Percentiles rank a stretch among this genome's conserved stretches.
These are phyloP conservation scores for Butorides virescens DNA, from an alignment of 2,113 vertebrate genomes.

Conservation along the genomic window DNA sequence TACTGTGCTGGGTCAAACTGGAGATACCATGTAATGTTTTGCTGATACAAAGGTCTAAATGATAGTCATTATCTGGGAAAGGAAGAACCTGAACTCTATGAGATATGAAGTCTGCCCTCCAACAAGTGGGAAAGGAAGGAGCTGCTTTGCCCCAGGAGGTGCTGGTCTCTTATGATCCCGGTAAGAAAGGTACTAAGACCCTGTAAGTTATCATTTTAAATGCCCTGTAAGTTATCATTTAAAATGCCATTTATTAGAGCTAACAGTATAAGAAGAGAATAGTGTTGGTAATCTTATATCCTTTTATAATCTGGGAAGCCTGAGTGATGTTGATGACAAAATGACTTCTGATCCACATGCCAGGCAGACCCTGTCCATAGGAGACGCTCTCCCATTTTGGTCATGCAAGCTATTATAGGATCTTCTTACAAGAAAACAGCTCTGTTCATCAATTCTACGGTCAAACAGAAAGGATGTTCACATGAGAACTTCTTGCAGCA, in stretches of 20 bases:
- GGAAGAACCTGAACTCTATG: not conserved
- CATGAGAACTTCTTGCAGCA: not conserved
- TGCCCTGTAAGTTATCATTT: not conserved
- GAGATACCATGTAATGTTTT: not conserved
- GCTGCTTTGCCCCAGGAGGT: not conserved
- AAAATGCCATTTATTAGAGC: not conserved
- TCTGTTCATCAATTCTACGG: not conserved
- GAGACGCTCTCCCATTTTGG: not conserved
- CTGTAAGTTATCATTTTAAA: not conserved
- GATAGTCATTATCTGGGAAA: not conserved
- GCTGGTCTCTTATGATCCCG: not conserved
- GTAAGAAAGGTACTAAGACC: not conserved
- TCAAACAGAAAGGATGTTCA: not conserved
- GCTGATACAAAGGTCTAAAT: not conserved
- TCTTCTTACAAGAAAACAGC: not conserved
- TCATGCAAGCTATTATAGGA: fast-evolving
- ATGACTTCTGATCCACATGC: fast-evolving
- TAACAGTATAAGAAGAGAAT: not conserved
- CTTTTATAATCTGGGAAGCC: not conserved
- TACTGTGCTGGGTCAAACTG: not conserved
- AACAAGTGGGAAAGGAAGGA: not conserved
- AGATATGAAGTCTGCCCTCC: not conserved
- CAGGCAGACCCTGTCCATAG: not conserved
- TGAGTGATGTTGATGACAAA: not conserved
- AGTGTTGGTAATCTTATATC: not conserved